phyloP scores from a whole-genome alignment of 1,140 invertebrate genomes.

The Zelostemma sp. region DNA sequence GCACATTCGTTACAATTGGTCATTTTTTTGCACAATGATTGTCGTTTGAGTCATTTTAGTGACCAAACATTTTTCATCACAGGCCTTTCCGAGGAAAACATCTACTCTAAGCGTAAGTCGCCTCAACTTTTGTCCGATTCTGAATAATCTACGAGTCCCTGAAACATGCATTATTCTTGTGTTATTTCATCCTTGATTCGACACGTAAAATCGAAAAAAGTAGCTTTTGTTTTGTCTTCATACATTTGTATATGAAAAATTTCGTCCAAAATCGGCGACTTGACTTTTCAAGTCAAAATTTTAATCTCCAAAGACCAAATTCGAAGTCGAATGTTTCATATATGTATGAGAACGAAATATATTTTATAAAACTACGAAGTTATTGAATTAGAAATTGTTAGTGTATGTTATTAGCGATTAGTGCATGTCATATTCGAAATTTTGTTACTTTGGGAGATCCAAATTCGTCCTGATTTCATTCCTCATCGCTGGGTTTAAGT shows the following conservation, averaged over 20 bases:
- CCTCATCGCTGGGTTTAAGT: background rate
- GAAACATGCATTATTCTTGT: background rate
- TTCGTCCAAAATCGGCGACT: slow-evolving; percentile 12
- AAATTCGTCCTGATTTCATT: background rate
- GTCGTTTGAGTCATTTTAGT: slow-evolving; percentile 38
- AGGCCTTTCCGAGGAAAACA: slow-evolving; percentile 70
- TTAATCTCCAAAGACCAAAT: too few species aligned
- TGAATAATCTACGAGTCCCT: slow-evolving; percentile 17
- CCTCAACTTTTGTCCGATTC: slow-evolving; percentile 32
- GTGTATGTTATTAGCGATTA: slow-evolving; percentile 36
- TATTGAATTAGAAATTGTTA: slow-evolving; percentile 28
- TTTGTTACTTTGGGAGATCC: background rate
- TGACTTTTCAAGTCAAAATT: slow-evolving; percentile 12
- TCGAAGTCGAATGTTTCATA: too few species aligned
- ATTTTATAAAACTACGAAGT: slow-evolving; percentile 15
- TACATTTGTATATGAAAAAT: slow-evolving; percentile 22
- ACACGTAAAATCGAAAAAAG: too few species aligned
- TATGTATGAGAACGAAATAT: slow-evolving; percentile 12
- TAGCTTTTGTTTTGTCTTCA: slow-evolving; percentile 16
- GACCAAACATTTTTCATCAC: slow-evolving; percentile 59
- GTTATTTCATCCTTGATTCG: background rate
- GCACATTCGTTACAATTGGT: slow-evolving; percentile 17
- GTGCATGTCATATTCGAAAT: slow-evolving; percentile 35
- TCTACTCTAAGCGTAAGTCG: slow-evolving; percentile 67
- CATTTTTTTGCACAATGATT: slow-evolving; percentile 21